Conservation (phyloP, 2,113 vertebrate species). For the Tautogolabrus adspersus region DNA sequence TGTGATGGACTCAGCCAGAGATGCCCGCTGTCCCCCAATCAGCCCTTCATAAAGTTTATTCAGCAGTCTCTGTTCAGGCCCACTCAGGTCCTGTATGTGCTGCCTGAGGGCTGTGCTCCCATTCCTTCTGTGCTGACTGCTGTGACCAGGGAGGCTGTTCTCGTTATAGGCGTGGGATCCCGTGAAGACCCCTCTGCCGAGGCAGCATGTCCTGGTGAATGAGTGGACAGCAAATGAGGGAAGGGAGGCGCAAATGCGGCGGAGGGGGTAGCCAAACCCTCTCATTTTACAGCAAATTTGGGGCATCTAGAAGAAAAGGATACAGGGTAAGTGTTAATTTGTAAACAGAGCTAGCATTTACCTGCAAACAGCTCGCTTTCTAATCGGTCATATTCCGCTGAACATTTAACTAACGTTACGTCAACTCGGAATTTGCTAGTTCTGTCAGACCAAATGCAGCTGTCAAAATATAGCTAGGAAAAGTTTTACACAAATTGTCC, state of each 20-base stretch:
- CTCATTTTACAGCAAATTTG: conserved; percentile 57
- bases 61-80: conserved; percentile 87
- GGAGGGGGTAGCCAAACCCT: conserved; percentile 24
- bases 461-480: not conserved
- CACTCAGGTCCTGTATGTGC: conserved; percentile 81
- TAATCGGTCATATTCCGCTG: not conserved
- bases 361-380: not conserved
- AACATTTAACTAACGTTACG: not conserved
- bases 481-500: not conserved
- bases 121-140: conserved; percentile 51
- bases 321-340: not conserved
- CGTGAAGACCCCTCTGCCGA: conserved; percentile 1
- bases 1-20: conserved; percentile 95
- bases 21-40: conserved; percentile 88
- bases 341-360: not conserved
- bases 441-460: not conserved
- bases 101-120: conserved; percentile 74
- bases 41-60: conserved; percentile 89
- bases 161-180: not conserved
- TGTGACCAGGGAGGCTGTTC: not conserved
- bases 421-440: not conserved
- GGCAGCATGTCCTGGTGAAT: conserved; percentile 26
- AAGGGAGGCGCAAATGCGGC: conserved; percentile 44
- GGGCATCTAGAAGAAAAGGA: conserved; percentile 33
- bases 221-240: not conserved